These are phyloP conservation scores for Petrocephalus zakoni DNA, from an alignment of 2,113 vertebrate genomes.

Conservation along the genomic window DNA sequence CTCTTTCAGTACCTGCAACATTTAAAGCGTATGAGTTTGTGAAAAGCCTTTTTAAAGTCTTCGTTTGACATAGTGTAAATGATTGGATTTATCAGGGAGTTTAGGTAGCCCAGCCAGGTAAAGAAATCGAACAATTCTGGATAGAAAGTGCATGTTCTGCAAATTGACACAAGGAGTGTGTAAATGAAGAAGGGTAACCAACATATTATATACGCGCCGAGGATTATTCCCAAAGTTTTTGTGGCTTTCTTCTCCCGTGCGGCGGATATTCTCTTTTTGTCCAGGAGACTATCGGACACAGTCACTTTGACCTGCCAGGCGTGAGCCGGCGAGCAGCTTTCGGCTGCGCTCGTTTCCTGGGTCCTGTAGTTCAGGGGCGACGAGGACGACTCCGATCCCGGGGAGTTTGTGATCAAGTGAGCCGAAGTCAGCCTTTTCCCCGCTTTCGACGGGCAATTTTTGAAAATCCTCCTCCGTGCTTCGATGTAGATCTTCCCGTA, in stretches of 20 bases:
- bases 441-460: conserved; percentile 79
- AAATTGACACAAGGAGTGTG: conserved; percentile 78
- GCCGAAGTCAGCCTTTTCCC: conserved; percentile 89
- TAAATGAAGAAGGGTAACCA: conserved; percentile 98
- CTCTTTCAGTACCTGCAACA: conserved; percentile 49
- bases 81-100: conserved; percentile 90
- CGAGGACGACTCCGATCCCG: conserved; percentile 77
- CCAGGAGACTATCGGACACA: conserved; percentile 84
- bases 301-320: conserved; percentile 86
- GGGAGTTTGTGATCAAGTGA: conserved; percentile 82
- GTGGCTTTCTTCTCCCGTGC: conserved; percentile 94
- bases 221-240: conserved; percentile 91
- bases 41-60: conserved; percentile 92
- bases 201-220: conserved; percentile 94
- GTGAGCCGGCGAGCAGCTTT: conserved; percentile 75
- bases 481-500: conserved; percentile 95
- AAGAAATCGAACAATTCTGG: conserved; percentile 83
- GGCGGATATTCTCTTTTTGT: conserved; percentile 91
- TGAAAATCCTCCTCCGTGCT: conserved; percentile 86
- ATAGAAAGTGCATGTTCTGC: conserved; percentile 72
- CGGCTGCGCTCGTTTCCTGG: conserved; percentile 68
- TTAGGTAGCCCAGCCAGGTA: conserved; percentile 92
- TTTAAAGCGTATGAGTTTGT: conserved; percentile 75
- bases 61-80: conserved; percentile 93
- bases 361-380: conserved; percentile 74